Percentiles rank a stretch among this genome's conserved stretches.
These are phyloP conservation scores for Piscicola geometra DNA, from an alignment of 2,888 invertebrate genomes.

Conservation along the genomic window DNA sequence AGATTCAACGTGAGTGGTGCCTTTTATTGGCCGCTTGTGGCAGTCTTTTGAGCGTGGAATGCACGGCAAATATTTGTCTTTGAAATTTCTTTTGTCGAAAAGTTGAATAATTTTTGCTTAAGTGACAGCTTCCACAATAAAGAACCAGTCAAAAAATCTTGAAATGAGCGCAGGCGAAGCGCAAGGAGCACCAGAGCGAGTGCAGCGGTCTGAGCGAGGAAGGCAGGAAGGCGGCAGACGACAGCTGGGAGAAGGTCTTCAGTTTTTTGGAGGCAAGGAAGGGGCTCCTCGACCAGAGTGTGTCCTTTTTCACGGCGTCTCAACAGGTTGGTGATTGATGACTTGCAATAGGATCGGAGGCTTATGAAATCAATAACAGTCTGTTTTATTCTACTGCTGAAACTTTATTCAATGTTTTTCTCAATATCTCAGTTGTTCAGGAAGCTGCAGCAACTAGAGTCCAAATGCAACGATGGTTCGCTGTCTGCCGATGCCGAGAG, in stretches of 20 bases:
- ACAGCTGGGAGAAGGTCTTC: slow-evolving; percentile 75
- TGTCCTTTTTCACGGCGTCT: slow-evolving; percentile 66
- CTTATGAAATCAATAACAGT: no score
- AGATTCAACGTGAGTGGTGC: slow-evolving; percentile 77
- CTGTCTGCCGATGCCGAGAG: slow-evolving; percentile 70
- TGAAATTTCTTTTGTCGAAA: not conserved
- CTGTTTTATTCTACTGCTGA: no score
- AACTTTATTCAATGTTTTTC: no score
- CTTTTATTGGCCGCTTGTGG: no score
- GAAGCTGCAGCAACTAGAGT: slow-evolving; percentile 67
- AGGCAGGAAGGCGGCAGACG: slow-evolving; percentile 77
- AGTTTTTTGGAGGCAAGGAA: slow-evolving; percentile 72
- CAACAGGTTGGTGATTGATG: slow-evolving; percentile 56
- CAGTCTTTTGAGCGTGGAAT: no score
- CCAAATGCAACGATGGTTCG: slow-evolving; percentile 66
- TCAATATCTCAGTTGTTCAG: slow-evolving; percentile 62
- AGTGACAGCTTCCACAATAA: not conserved
- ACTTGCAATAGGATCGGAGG: no score
- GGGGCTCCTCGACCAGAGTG: slow-evolving; percentile 71
- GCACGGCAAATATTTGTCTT: slow-evolving; percentile 30
- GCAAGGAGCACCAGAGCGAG: slow-evolving; percentile 66
- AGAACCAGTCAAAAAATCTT: no score
- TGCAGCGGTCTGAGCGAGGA: slow-evolving; percentile 60
- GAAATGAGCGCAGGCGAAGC: slow-evolving; percentile 48
- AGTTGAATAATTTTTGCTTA: not conserved